Conservation (phyloP, 1,140 invertebrate species). For the Neuroterus valhalla region DNA sequence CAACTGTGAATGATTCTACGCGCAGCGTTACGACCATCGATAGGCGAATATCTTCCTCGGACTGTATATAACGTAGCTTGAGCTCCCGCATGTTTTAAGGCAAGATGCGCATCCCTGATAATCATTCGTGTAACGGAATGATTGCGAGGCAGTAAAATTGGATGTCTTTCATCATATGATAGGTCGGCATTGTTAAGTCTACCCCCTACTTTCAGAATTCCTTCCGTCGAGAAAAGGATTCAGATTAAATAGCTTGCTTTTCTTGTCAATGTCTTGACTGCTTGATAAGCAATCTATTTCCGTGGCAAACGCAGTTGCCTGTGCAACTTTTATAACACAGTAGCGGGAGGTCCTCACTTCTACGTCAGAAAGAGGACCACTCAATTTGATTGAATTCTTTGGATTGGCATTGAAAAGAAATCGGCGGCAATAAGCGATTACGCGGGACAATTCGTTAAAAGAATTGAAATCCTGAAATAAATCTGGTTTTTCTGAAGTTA, state of each 20-base stretch:
- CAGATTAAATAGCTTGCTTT: neutral
- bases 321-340: no score
- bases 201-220: conserved; percentile 13
- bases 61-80: conserved; percentile 13
- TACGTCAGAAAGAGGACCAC: neutral
- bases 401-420: no score
- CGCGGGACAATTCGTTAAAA: neutral
- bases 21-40: neutral
- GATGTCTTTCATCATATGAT: no score
- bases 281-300: neutral
- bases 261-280: neutral
- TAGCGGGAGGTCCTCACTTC: neutral
- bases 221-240: no score
- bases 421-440: neutral
- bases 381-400: neutral
- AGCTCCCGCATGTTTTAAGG: neutral
- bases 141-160: neutral
- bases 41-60: conserved; percentile 19
- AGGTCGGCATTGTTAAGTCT: conserved; percentile 2
- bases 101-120: neutral
- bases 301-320: no score
- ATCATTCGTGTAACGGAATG: conserved; percentile 16
- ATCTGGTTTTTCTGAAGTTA: no score
- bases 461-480: neutral
- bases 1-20: neutral